Evolutionary conservation across 2,888 invertebrate species (phyloP), one percentile per base, ranked within the genome.

Genomic region (Scaptomyza reducta): DNA sequence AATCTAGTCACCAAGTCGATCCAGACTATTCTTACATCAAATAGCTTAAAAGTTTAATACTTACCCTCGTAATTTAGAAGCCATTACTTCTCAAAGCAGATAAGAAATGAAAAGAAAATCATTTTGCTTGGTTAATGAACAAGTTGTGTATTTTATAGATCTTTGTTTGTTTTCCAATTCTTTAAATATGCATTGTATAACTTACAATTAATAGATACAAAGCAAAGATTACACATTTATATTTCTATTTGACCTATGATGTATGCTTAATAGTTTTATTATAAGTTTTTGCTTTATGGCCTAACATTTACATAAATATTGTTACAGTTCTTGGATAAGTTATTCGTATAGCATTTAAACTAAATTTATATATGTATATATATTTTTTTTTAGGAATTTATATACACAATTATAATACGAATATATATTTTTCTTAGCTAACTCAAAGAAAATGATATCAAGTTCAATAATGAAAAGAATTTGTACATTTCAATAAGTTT

Each of bases 281-380:
- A 14, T 56, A 54, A n/a, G n/a, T n/a, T 41, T 57, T 22, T 59
- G 60, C 56, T 58, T 81, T 63, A 22, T 55, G 44, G 53, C 25
- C 70, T 85, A 79, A 54, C 50, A 85, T 67, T 56, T 76, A 82
- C 63, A 85, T 44, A 42, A 51, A 61, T 66, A 64, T 38, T 22
- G 46, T 67, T 77, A 55, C 44, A 33, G 55, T 46, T 70, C 46
- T 38, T 31, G 38, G 27, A 9, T 41, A 13, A 55, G 38, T 40
- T 46, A 58, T 42, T 18, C 14, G 31, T 59, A 63, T 70, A 72
- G 60, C 41, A 64, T 63, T 57, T 65, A 46, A 53, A 33, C 54
- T 80, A 68, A 25, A 41, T 62, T 41, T 35, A 58, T 49, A 51
- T 49, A 31, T 31, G 3, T 29, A 29, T 29, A 11, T 57, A 27